Evolutionary conservation across 2,797 vertebrate genomes (phyloP).

Genomic region (Chrysocyon brachyurus): DNA sequence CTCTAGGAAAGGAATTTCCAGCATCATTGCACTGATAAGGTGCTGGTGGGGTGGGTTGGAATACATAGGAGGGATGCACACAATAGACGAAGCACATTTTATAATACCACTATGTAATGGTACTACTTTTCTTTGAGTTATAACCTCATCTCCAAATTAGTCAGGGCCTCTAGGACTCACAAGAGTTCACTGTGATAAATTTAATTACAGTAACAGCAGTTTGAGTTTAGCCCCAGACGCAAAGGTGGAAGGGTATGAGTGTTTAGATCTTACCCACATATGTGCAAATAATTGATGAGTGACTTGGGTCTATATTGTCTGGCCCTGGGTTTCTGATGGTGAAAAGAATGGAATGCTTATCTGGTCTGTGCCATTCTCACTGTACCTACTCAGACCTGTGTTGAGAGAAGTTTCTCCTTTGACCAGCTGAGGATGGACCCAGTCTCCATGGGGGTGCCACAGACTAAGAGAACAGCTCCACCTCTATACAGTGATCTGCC

Average conservation of each 20-base stretch:
- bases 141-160: neutral
- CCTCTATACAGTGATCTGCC: neutral
- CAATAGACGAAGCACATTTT: neutral
- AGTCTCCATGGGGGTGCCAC: neutral
- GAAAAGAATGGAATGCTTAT: neutral
- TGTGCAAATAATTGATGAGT: neutral
- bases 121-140: neutral
- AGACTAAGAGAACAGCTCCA: neutral
- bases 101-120: neutral
- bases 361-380: neutral
- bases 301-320: neutral
- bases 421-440: neutral
- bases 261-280: neutral
- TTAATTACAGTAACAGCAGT: neutral
- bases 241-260: neutral
- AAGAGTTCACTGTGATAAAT: neutral
- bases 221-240: neutral
- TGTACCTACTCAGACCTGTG: neutral
- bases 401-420: neutral
- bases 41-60: neutral
- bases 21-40: neutral
- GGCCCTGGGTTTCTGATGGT: neutral
- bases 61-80: neutral
- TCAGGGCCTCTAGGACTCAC: neutral
- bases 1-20: conserved; percentile 7